phyloP scores from a whole-genome alignment of 2,888 invertebrate genomes.

The Caenorhabditis sp. region DNA sequence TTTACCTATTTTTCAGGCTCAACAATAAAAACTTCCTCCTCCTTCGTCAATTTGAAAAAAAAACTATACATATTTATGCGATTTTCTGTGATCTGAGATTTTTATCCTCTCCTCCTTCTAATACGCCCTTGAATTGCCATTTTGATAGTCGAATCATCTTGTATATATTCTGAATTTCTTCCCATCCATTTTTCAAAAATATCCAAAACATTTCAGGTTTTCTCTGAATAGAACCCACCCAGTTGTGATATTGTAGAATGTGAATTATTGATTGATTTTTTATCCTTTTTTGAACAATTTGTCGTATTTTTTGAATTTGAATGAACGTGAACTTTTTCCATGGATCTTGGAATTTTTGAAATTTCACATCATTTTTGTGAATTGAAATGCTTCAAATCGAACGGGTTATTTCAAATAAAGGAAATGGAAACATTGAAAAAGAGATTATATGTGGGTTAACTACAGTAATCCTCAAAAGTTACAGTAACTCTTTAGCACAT shows the following conservation, averaged over 20 bases:
- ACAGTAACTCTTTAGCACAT: conserved; percentile 6
- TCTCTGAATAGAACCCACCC: too few species aligned
- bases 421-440: conserved; percentile 35
- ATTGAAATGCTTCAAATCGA: conserved; percentile 29
- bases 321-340: too few species aligned
- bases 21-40: too few species aligned
- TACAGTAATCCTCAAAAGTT: neutral
- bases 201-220: too few species aligned
- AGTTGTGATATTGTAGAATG: too few species aligned
- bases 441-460: conserved; percentile 34
- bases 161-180: neutral
- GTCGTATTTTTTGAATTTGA: too few species aligned
- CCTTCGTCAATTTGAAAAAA: neutral
- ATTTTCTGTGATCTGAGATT: neutral
- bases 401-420: conserved; percentile 35
- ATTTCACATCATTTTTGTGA: too few species aligned
- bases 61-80: neutral
- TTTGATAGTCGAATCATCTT: neutral
- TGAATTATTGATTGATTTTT: too few species aligned
- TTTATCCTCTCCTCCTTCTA: neutral
- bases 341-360: too few species aligned
- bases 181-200: too few species aligned
- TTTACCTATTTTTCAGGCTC: neutral
- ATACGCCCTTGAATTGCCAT: neutral
- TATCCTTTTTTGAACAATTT: too few species aligned